phyloP scores from a whole-genome alignment of 2,888 invertebrate species.

The Didymodactylos carnosus region DNA sequence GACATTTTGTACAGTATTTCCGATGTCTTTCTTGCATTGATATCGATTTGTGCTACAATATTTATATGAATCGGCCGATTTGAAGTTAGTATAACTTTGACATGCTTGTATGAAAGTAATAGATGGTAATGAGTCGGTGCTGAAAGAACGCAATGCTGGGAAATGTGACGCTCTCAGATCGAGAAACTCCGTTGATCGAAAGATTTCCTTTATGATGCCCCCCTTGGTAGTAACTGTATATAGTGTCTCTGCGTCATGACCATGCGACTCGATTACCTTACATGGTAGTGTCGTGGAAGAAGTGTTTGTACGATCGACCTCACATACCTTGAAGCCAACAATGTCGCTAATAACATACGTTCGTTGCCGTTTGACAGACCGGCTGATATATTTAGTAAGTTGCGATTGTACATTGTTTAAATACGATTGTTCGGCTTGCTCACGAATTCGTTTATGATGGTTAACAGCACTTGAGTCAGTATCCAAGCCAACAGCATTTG shows the following conservation, averaged over 20 bases:
- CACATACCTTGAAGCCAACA: neutral
- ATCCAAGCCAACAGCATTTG: neutral
- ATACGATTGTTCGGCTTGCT: neutral
- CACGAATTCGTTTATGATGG: neutral
- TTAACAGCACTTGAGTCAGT: neutral
- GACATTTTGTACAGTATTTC: too few relatives aligned
- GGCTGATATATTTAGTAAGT: neutral
- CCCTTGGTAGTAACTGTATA: neutral
- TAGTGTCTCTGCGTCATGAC: neutral
- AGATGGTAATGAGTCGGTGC: neutral
- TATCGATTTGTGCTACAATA: too few relatives aligned
- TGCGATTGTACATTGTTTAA: neutral
- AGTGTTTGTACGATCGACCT: neutral
- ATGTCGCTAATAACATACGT: neutral
- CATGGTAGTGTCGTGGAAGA: neutral
- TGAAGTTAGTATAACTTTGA: neutral
- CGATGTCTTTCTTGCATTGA: too few relatives aligned
- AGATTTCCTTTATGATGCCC: neutral
- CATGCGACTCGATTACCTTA: neutral
- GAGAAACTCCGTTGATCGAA: neutral
- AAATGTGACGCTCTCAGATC: neutral
- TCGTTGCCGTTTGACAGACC: neutral
- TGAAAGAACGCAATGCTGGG: neutral
- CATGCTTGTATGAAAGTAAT: neutral
- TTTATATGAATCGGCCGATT: too few relatives aligned